A percentile compares a stretch with the other conserved stretches of the same genome.
Conservation (phyloP, 2,113 vertebrate species). For the Gracilinanus agilis region DNA sequence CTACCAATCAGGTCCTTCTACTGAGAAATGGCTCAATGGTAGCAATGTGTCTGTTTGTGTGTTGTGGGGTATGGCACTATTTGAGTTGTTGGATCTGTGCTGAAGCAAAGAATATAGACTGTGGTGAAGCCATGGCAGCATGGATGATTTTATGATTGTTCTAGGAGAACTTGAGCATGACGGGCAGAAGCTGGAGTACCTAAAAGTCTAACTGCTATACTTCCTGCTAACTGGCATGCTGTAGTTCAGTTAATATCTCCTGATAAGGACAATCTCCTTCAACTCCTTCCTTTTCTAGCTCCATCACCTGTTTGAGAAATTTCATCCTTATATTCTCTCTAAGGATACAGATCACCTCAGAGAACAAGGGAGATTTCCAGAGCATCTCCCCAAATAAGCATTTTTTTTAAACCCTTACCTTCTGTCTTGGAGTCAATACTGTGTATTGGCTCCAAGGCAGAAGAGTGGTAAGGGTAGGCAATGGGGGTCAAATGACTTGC, state of each 20-base stretch:
- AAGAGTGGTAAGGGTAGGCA: too few species aligned
- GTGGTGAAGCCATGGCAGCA: background rate
- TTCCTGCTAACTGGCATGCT: background rate
- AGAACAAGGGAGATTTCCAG: constrained; percentile 96
- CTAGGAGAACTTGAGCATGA: background rate
- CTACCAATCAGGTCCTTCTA: background rate
- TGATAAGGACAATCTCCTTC: background rate
- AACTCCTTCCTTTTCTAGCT: background rate
- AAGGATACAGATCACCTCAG: constrained; percentile 97
- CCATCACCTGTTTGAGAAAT: background rate
- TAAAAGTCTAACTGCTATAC: background rate
- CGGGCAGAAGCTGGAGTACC: background rate
- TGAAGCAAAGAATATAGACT: background rate
- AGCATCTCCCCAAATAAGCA: constrained; percentile 94
- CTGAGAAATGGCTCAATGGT: background rate
- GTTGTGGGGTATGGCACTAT: background rate
- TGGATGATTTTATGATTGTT: background rate
- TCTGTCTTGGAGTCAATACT: too few species aligned
- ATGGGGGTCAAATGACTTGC: too few species aligned
- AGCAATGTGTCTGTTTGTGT: background rate
- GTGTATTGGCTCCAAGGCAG: too few species aligned
- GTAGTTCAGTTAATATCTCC: background rate
- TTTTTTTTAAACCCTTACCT: too few species aligned
- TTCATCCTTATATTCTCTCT: constrained; percentile 89
- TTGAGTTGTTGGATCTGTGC: background rate